Base-by-base conservation (phyloP, 64 coral and sea anemone genomes). In the Cladopsammia gracilis region DNA sequence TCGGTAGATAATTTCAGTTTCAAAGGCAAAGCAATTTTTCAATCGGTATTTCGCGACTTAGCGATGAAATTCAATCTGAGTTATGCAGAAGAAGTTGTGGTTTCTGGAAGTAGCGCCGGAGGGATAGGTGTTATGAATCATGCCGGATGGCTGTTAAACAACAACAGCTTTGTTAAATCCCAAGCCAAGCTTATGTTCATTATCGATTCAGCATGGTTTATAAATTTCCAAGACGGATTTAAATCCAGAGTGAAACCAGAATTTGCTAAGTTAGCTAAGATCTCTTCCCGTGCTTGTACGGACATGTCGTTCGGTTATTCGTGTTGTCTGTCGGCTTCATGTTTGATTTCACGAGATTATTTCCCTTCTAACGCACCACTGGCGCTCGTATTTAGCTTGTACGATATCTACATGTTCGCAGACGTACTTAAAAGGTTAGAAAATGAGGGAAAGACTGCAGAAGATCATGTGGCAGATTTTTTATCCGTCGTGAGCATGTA, bases 401-500 rank as follows among this genome's bases (percentile, higher is more conserved):
- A 89, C 60, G 92, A 94, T 44, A 65, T 85, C 52, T 94, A 89
- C 58, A 94, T 94, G 70, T 70, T 89, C 11, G 66, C 92, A 83
- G 86, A 89, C 4, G 69, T 75, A 1, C 71, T 89, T 24, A 78
- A 85, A 83, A 89, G 80, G 43, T 54, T 94, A 2, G 58, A 87
- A 82, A 53, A 76, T 5, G 73, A 89, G 18, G 73, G 67, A 50
- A 62, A 94, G 26, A 70, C 81, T 6, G 77, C 79, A 34, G 86
- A 94, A 62, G 70, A 82, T 34, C 18, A 84, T 22, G 69, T 46
- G 1, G 86, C 77, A 1, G 86, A 94, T 66, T 76, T 94, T 71
- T 59, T 94, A 83, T 94, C 92, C 5, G 58, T 89, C 23, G 92
- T 83, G 10, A 94, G 82, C 69, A 94, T 94, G 92, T 94, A 94